A percentile compares a stretch with the other conserved stretches of the same genome.
These are phyloP conservation scores for Cotesia congregata DNA, from an alignment of 2,888 invertebrate species.

Conservation along the genomic window DNA sequence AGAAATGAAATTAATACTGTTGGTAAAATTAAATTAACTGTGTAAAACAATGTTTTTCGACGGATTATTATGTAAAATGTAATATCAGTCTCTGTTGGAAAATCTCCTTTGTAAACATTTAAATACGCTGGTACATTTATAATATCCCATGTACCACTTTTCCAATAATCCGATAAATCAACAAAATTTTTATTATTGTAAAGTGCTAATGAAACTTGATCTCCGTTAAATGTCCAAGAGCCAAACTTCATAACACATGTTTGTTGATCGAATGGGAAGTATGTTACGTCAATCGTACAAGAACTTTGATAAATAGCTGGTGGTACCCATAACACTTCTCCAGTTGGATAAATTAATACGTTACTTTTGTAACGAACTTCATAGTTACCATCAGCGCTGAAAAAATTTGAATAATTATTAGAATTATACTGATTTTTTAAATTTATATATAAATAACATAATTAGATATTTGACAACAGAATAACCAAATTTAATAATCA, in stretches of 20 bases:
- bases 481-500: no score
- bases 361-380: constrained; percentile 99
- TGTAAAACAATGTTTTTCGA: constrained; percentile 98
- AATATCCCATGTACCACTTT: constrained; percentile 99
- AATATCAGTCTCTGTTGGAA: constrained; percentile 94
- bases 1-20: constrained; percentile 99
- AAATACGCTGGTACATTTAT: constrained; percentile 95
- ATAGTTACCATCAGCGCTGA: constrained; percentile 99
- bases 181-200: constrained; percentile 97
- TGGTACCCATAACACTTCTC: constrained; percentile 98
- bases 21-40: constrained; percentile 98
- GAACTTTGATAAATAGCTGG: constrained; percentile 99
- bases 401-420: constrained; percentile 20
- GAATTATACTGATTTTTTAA: background rate
- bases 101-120: constrained; percentile 89
- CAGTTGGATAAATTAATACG: constrained; percentile 96
- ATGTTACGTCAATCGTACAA: constrained; percentile 99
- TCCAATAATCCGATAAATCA: constrained; percentile 97
- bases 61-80: constrained; percentile 97
- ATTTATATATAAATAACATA: no score
- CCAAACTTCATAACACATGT: constrained; percentile 99
- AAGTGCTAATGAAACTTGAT: constrained; percentile 93
- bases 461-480: no score
- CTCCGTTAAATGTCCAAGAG: constrained; percentile 98
- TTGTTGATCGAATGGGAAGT: constrained; percentile 99